Conservation (phyloP, 2,888 invertebrate species). For the Archips xylosteana region DNA sequence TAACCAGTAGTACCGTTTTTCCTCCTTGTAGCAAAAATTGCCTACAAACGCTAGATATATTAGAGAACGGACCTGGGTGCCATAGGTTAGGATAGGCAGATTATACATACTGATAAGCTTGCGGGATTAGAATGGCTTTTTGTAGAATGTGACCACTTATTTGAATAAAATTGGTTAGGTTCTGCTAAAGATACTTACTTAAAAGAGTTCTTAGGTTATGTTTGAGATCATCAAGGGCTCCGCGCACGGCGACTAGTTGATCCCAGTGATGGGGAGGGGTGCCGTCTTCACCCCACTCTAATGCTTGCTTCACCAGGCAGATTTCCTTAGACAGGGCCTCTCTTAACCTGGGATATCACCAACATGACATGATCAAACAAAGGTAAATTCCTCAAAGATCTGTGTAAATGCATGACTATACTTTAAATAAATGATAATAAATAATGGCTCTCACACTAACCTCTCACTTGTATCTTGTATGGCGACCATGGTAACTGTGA, state of each 20-base stretch:
- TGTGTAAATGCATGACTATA: not conserved
- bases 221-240: conserved; percentile 73
- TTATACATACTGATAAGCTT: no score
- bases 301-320: conserved; percentile 73
- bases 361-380: no score
- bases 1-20: no score
- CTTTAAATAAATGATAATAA: not conserved
- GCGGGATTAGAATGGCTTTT: no score
- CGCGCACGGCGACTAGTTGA: conserved; percentile 74
- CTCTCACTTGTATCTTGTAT: conserved; percentile 83
- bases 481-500: conserved; percentile 83
- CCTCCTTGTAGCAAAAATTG: no score
- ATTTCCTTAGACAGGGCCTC: conserved; percentile 76
- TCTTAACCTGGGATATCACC: conserved; percentile 62
- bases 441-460: conserved; percentile 53
- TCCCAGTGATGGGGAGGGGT: conserved; percentile 82
- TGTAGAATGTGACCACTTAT: no score
- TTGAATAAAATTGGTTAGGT: not conserved
- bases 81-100: no score
- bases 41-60: no score
- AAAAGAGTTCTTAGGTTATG: conserved; percentile 73
- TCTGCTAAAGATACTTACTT: conserved; percentile 60
- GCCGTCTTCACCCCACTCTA: conserved; percentile 80
- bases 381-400: not conserved
- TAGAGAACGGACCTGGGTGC: no score